Percentiles rank a stretch among this genome's conserved stretches.
Conservation (phyloP, 1,140 invertebrate species). For the Drosophila orosa region DNA sequence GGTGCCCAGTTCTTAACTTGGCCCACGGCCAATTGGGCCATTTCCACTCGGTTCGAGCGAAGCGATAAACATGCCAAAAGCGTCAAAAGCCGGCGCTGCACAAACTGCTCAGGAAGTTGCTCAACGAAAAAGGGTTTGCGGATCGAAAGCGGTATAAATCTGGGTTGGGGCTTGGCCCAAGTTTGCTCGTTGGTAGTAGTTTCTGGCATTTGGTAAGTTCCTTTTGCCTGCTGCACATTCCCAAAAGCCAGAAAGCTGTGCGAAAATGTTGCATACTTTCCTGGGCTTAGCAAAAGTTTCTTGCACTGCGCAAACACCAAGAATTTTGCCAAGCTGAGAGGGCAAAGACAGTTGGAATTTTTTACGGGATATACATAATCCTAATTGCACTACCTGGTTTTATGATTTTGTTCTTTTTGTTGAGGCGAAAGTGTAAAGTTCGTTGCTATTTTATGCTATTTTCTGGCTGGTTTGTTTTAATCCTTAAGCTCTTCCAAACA, state of each 20-base stretch:
- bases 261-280: constrained; percentile 43
- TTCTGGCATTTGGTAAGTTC: constrained; percentile 30
- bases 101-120: constrained; percentile 46
- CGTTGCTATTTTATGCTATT: background rate
- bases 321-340: constrained; percentile 13
- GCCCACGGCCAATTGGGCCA: constrained; percentile 48
- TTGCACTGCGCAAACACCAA: constrained; percentile 27
- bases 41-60: constrained; percentile 33
- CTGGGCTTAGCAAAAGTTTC: constrained; percentile 39
- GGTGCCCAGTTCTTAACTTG: constrained; percentile 33
- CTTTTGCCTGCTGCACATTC: constrained; percentile 28
- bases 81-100: constrained; percentile 41
- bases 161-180: constrained; percentile 5
- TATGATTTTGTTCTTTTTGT: background rate
- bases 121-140: background rate
- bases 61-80: constrained; percentile 55
- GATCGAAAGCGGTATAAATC: constrained; percentile 35
- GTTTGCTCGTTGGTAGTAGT: constrained; percentile 22
- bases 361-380: constrained; percentile 29
- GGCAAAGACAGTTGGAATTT: constrained; percentile 10
- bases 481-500: background rate
- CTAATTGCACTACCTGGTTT: constrained; percentile 17
- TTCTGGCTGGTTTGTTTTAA: background rate
- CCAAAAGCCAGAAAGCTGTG: constrained; percentile 39
- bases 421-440: background rate